Evolutionary conservation across 2,888 invertebrate species (phyloP).

Genomic region (Thysanoteuthis rhombus): DNA sequence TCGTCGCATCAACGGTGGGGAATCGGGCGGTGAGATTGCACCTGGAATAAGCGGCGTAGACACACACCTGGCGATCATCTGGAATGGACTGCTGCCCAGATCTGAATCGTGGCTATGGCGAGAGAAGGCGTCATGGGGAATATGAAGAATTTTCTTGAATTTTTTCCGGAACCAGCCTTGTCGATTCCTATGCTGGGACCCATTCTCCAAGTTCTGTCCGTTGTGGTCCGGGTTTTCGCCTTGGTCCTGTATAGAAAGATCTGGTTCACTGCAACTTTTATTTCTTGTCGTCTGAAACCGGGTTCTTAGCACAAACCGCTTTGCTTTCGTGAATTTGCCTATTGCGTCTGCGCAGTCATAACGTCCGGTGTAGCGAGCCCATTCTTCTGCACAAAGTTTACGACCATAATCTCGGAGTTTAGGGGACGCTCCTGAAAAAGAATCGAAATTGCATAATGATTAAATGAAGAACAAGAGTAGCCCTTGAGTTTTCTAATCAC

Average conservation of each 20-base stretch:
- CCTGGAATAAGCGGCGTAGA: conserved; percentile 56
- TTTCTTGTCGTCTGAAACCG: conserved; percentile 50
- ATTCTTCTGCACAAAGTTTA: conserved; percentile 78
- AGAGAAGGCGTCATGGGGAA: conserved; percentile 37
- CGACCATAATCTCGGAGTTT: conserved; percentile 77
- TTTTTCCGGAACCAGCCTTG: conserved; percentile 49
- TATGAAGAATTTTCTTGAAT: conserved; percentile 52
- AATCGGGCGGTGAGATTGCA: conserved; percentile 40
- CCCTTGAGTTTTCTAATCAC: no score
- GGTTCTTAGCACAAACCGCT: conserved; percentile 57
- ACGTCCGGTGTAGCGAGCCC: conserved; percentile 80
- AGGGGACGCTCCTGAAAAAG: conserved; percentile 75
- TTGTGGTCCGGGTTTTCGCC: conserved; percentile 33
- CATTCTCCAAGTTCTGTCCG: conserved; percentile 39
- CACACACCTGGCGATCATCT: conserved; percentile 56
- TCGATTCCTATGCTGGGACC: conserved; percentile 38
- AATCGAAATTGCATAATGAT: no score
- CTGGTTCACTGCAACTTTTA: conserved; percentile 74
- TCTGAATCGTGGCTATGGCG: conserved; percentile 30
- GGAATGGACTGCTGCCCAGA: conserved; percentile 48
- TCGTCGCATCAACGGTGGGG: conserved; percentile 42
- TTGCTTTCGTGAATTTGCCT: conserved; percentile 72
- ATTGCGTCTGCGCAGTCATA: conserved; percentile 79
- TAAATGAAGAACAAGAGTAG: no score
- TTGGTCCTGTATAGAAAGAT: conserved; percentile 41